These are phyloP conservation scores for Rhagoletis pomonella DNA, from an alignment of 1,140 invertebrate genomes.

Conservation along the genomic window DNA sequence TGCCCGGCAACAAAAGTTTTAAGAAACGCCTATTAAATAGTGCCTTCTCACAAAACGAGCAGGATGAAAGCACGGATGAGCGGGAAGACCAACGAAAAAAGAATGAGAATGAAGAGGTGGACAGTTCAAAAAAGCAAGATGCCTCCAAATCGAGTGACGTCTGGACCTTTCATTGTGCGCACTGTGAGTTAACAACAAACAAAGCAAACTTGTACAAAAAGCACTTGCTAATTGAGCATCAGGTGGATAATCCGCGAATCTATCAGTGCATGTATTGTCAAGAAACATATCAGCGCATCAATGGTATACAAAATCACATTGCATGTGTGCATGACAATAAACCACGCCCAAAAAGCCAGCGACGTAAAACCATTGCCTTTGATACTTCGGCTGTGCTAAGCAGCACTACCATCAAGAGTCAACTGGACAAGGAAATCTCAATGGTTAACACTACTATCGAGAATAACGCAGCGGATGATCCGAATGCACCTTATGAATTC, in stretches of 20 bases:
- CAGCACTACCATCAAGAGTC: background rate
- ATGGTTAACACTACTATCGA: background rate
- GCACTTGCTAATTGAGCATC: background rate
- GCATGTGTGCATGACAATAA: conserved; percentile 2
- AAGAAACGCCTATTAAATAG: no score
- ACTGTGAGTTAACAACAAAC: background rate
- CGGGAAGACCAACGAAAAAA: no score
- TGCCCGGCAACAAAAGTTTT: no score
- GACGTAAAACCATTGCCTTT: conserved; percentile 12
- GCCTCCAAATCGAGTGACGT: background rate
- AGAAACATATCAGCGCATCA: conserved; percentile 5
- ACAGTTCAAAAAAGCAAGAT: background rate
- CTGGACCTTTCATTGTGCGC: background rate
- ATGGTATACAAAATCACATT: conserved; percentile 19
- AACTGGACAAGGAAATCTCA: background rate
- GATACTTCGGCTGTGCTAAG: background rate
- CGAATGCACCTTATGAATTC: background rate
- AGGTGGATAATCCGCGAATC: background rate
- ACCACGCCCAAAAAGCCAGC: background rate
- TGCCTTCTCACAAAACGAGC: no score
- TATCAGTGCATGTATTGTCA: conserved; percentile 19
- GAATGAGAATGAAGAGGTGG: no score
- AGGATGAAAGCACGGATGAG: no score
- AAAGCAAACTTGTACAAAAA: conserved; percentile 29
- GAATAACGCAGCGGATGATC: background rate